A percentile compares a stretch with the other conserved stretches of the same genome.
Evolutionary conservation across 2,888 invertebrate genomes (phyloP).

Genomic region (Tethea ocularis): DNA sequence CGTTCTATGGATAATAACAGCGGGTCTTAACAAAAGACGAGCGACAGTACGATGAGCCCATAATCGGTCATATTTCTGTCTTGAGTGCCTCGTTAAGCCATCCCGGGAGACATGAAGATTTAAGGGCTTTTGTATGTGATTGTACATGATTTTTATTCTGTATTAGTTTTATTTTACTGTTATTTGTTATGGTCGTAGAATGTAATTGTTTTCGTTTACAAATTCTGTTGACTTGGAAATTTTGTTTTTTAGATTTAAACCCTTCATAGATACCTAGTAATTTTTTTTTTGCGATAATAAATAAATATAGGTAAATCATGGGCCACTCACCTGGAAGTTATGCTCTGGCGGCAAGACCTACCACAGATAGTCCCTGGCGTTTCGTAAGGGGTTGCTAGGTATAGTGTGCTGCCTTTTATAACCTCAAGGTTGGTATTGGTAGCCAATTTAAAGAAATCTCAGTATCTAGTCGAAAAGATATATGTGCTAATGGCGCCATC

Average conservation of each 20-base stretch:
- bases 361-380: no score
- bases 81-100: slow-evolving; percentile 10
- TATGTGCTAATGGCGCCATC: no score
- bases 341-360: no score
- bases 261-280: no score
- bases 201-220: slow-evolving; percentile 10
- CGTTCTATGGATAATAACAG: slow-evolving; percentile 14
- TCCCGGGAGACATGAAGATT: slow-evolving; percentile 22
- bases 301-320: no score
- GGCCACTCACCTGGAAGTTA: no score
- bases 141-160: slow-evolving; percentile 28
- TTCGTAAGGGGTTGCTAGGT: no score
- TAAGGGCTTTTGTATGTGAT: slow-evolving; percentile 40
- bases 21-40: slow-evolving; percentile 17
- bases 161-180: slow-evolving; percentile 10
- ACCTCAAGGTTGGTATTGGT: no score
- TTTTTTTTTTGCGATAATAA: no score
- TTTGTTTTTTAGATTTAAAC: neutral
- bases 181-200: neutral
- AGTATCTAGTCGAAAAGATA: no score
- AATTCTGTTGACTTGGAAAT: neutral
- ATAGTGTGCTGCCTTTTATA: no score
- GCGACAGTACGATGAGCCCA: slow-evolving; percentile 19
- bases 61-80: slow-evolving; percentile 23
- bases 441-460: no score